Conservation (phyloP, 2,888 invertebrate genomes). For the Macrophya annulata region DNA sequence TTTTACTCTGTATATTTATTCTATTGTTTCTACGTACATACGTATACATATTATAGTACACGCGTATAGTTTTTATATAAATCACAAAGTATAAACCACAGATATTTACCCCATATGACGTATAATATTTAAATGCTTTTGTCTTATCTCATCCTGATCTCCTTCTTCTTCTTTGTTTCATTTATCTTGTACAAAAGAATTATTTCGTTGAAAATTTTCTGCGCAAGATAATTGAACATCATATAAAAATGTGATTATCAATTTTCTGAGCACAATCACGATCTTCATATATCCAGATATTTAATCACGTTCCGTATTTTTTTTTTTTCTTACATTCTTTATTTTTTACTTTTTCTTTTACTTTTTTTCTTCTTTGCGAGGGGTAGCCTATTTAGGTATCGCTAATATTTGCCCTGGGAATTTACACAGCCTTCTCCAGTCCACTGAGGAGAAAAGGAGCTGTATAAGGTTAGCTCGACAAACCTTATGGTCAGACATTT, state of each 20-base stretch:
- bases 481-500: constrained; percentile 35
- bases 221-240: background rate
- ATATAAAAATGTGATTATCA: background rate
- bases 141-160: background rate
- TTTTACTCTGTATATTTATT: constrained; percentile 10
- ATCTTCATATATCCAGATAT: background rate
- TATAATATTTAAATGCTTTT: background rate
- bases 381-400: constrained; percentile 32
- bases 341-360: background rate
- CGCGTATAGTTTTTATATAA: background rate
- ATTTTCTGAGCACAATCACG: background rate
- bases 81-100: background rate
- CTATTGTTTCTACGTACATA: constrained; percentile 10
- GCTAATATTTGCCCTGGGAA: constrained; percentile 44
- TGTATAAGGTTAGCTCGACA: constrained; percentile 34
- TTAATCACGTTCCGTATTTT: background rate
- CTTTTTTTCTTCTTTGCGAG: background rate
- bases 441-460: constrained; percentile 25
- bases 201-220: no score
- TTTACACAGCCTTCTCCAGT: constrained; percentile 20
- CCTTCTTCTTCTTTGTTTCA: background rate
- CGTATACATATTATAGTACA: background rate
- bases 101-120: background rate
- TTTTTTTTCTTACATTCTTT: background rate
- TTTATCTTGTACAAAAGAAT: background rate